phyloP scores from a whole-genome alignment of 2,888 invertebrate genomes.

The Pemphredon lugubris region DNA sequence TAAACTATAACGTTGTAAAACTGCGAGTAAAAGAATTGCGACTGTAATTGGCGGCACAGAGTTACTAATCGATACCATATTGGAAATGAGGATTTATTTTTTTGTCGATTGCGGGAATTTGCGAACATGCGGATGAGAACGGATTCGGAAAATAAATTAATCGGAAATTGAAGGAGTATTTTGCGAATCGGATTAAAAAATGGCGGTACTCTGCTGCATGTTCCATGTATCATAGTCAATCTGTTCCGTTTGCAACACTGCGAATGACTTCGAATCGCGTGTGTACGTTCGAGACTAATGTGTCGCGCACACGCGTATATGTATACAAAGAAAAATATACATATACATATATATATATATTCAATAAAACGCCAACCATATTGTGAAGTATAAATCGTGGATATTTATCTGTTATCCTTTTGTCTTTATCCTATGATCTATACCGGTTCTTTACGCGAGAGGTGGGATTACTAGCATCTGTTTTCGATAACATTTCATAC shows the following conservation, averaged over 20 bases:
- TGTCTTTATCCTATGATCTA: no score
- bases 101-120: constrained; percentile 32
- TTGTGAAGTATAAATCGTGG: constrained; percentile 56
- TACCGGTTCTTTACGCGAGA: no score
- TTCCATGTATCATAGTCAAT: constrained; percentile 67
- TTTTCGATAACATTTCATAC: no score
- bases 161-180: constrained; percentile 31
- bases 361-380: constrained; percentile 76
- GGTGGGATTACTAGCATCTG: no score
- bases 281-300: constrained; percentile 36
- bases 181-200: constrained; percentile 33
- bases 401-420: not conserved
- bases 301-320: constrained; percentile 45
- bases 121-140: constrained; percentile 1
- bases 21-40: constrained; percentile 37
- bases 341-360: constrained; percentile 54
- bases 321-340: constrained; percentile 52
- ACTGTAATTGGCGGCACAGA: constrained; percentile 38
- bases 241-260: constrained; percentile 42
- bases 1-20: constrained; percentile 55
- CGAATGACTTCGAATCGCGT: constrained; percentile 40
- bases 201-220: constrained; percentile 68
- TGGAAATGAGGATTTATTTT: constrained; percentile 47
- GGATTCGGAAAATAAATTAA: constrained; percentile 4
- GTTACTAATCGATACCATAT: constrained; percentile 44